Conservation (phyloP, 2,888 invertebrate genomes). For the Toxonevra muliebris region DNA sequence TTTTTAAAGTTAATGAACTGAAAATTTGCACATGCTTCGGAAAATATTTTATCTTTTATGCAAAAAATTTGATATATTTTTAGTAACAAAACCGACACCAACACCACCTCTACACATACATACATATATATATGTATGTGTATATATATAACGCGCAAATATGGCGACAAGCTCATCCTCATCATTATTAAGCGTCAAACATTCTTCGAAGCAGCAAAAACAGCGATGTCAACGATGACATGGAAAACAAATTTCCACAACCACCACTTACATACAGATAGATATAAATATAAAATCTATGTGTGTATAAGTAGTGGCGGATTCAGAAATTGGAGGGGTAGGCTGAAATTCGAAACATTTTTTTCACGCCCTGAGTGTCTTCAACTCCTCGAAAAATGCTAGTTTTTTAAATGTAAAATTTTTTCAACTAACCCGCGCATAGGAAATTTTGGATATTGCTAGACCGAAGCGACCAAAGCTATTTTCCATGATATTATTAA, state of each 20-base stretch:
- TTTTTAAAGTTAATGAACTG: background rate
- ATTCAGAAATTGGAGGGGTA: background rate
- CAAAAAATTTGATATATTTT: background rate
- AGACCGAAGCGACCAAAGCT: no score
- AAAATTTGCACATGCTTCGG: background rate
- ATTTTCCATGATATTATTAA: no score
- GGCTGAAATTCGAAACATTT: background rate
- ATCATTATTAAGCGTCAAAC: background rate
- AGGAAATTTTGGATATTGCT: no score
- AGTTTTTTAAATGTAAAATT: no score
- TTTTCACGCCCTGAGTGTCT: no score
- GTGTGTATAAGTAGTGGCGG: background rate
- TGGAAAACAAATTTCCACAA: slow-evolving; percentile 6
- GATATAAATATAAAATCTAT: background rate
- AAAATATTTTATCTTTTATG: background rate
- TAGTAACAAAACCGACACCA: background rate
- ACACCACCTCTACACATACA: background rate
- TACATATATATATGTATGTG: background rate
- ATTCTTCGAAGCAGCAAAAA: background rate
- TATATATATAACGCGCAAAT: background rate
- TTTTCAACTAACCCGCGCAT: no score
- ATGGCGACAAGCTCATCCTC: background rate
- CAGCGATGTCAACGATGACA: slow-evolving; percentile 3
- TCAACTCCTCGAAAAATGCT: no score
- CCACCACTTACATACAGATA: background rate